Conservation (phyloP, 2,888 invertebrate genomes). For the Nomada ruficornis region DNA sequence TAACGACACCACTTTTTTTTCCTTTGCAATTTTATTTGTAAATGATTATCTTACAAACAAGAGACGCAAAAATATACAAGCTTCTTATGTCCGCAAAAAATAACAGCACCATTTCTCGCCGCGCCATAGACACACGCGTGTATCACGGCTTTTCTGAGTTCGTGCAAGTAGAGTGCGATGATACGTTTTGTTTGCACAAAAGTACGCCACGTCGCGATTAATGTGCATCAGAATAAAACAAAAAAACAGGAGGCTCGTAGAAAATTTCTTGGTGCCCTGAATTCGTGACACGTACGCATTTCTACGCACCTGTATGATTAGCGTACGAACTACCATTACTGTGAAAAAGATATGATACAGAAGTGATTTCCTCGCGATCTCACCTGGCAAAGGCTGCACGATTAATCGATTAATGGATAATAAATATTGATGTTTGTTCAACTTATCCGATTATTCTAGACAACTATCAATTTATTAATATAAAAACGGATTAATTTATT, state of each 20-base stretch:
- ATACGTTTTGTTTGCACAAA: slow-evolving; percentile 50
- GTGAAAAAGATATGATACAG: slow-evolving; percentile 63
- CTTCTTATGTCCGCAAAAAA: slow-evolving; percentile 79
- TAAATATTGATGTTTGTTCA: slow-evolving; percentile 31
- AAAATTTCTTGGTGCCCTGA: slow-evolving; percentile 62
- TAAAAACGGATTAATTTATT: slow-evolving; percentile 42
- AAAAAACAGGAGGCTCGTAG: slow-evolving; percentile 61
- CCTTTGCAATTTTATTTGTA: slow-evolving; percentile 77
- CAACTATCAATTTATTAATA: slow-evolving; percentile 45
- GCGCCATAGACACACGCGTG: slow-evolving; percentile 56
- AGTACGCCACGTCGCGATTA: slow-evolving; percentile 59
- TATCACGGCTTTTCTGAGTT: slow-evolving; percentile 56
- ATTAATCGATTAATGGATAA: slow-evolving; percentile 59
- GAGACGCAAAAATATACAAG: slow-evolving; percentile 83
- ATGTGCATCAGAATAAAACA: slow-evolving; percentile 72
- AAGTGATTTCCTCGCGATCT: slow-evolving; percentile 60
- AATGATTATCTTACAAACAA: slow-evolving; percentile 82
- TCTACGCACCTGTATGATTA: slow-evolving; percentile 42
- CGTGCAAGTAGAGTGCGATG: slow-evolving; percentile 59
- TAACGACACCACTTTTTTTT: slow-evolving; percentile 23
- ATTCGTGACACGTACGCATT: slow-evolving; percentile 59
- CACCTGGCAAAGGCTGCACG: slow-evolving; percentile 44
- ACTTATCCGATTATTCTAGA: slow-evolving; percentile 35
- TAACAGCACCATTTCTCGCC: slow-evolving; percentile 81
- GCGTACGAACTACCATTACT: slow-evolving; percentile 58